Evolutionary conservation across 2,888 invertebrate species (phyloP).

Genomic region (Aporophyla nigra): DNA sequence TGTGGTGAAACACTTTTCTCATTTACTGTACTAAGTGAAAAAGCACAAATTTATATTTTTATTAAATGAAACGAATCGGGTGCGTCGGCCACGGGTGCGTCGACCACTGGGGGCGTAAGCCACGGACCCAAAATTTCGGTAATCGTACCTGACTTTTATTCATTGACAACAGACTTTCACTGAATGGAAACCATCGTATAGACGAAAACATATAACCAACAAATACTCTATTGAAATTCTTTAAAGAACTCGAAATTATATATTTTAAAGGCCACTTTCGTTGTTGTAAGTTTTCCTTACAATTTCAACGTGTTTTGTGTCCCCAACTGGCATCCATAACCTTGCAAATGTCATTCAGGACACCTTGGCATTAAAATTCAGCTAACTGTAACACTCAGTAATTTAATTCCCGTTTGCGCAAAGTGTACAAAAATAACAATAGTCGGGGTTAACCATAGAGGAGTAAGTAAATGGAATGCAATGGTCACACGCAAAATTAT

Average conservation of each 20-base stretch:
- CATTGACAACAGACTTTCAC: neutral
- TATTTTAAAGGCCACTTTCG: neutral
- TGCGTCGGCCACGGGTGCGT: no score
- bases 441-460: slow-evolving; percentile 29
- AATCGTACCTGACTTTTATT: neutral
- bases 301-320: slow-evolving; percentile 4
- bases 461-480: slow-evolving; percentile 31
- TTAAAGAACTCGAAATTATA: neutral
- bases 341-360: slow-evolving; percentile 48
- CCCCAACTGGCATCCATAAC: slow-evolving; percentile 13
- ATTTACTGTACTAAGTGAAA: no score
- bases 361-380: slow-evolving; percentile 57
- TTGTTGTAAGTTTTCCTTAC: neutral
- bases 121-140: no score
- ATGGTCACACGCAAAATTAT: neutral
- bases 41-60: no score
- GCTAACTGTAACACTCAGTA: slow-evolving; percentile 48
- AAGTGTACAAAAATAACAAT: slow-evolving; percentile 61
- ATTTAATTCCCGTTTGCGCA: slow-evolving; percentile 60
- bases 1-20: no score
- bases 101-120: no score
- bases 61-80: no score
- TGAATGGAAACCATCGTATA: neutral
- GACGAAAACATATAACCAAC: neutral
- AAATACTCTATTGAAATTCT: neutral